Base-by-base conservation (phyloP, 2,113 vertebrate genomes). In the Lasiurus cinereus region DNA sequence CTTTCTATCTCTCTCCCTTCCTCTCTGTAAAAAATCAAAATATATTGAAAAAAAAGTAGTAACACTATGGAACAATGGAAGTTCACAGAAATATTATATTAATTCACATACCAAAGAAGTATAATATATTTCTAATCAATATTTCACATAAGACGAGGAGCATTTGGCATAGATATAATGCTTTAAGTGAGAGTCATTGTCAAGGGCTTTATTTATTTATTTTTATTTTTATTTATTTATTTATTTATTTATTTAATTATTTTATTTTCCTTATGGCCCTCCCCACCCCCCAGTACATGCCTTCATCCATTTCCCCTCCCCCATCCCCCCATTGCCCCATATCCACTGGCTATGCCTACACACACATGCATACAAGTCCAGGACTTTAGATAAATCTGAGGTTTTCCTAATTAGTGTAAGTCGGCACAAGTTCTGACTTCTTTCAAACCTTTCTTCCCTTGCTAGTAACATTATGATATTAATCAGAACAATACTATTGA, bases 71-170 rank as follows among this genome's bases (percentile, higher is more conserved):
- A 91, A 88, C 3, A 91, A 76, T 39, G 39, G 54, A 88, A 27
- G 11, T 48, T 16, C 48, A 78, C 11, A 90, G 69, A 72, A 76
- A 69, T 70, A 50, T 43, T 74, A 50, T 50, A 66, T 70, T 50
- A 95, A 80, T 89, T 86, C 56, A 74, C 27, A 73, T 84, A n/a
- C 31, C 19, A 6, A 46, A 86, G 39, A 76, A 72, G 79, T 67
- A 76, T 91, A 87, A 72, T 12, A 72, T 91, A 11, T 82, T 85
- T 85, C 31, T 59, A 62, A 72, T 78, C 31, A 90, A 64, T 39
- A 74, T 69, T 95, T 90, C 43, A 85, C 13, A 1, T 82, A 88
- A 85, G 43, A 52, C 15, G n/a, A 80, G 54, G 15, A 66, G 1
- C 15, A 48, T 77, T 52, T 72, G 66, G 43, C 36, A 84, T 16